Evolutionary conservation across 2,797 vertebrate species (phyloP), one percentile per base, ranked within the genome.

Genomic region (Cyprinodon diabolis): DNA sequence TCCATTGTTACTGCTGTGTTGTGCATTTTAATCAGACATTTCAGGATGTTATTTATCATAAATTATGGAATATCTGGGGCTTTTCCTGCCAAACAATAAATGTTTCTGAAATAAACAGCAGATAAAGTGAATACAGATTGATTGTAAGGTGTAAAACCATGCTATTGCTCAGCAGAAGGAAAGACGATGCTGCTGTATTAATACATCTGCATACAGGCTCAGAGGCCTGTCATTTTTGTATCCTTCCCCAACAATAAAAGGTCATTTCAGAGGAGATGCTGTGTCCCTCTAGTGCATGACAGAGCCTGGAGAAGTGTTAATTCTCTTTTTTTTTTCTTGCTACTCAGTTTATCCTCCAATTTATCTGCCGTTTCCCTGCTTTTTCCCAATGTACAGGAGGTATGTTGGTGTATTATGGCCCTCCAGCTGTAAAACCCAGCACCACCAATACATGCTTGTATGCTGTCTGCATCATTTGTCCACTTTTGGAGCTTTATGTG

Each of bases 181-280:
- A 74, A 74, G 76, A 76, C n/a, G 75, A 66, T 74, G 71, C 37
- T 72, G 25, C 69, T 84, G 79, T 54, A 87, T 86, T 86, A 83
- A 65, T 82, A 84, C 83, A 68, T 91, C 80, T 85, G 76, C 80
- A 72, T 68, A 78, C 79, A 87, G 81, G 79, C 91, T 91, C 79
- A 84, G 69, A 74, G 86, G 85, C 90, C 89, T 91, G 85, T 77
- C 86, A 84, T 70, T 82, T 82, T 81, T 87, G 84, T 86, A 79
- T 87, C 75, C 82, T 86, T 86, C 82, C 84, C 82, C 75, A 78
- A 76, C 82, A 90, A 82, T 87, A 85, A 88, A 92, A 94, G 91
- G 90, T 93, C 91, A 92, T 87, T 84, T 67, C 72, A 90, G 91
- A 90, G 74, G 84, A 89, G 83, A 78, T 81, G 75, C 68, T 84